A percentile compares a stretch with the other conserved stretches of the same genome.
phyloP scores from a whole-genome alignment of 2,888 invertebrate species.

The Tineola bisselliella region DNA sequence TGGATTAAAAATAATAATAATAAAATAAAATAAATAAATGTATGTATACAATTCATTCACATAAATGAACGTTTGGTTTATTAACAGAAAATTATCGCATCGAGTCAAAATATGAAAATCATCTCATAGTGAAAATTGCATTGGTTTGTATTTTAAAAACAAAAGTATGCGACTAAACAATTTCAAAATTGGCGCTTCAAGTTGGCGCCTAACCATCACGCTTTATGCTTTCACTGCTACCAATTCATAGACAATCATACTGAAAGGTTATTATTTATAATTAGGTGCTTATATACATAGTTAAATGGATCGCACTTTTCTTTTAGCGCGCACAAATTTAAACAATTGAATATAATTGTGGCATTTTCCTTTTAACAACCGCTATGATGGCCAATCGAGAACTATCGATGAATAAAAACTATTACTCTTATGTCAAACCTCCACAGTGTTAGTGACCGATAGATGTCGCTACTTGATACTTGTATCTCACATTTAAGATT shows the following conservation, averaged over 20 bases:
- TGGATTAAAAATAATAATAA: slow-evolving; percentile 35
- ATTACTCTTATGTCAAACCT: no score
- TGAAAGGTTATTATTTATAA: not conserved
- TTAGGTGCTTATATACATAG: not conserved
- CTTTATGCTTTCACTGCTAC: slow-evolving; percentile 28
- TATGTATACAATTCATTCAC: not conserved
- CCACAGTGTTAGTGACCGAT: no score
- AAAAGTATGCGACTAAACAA: slow-evolving; percentile 22
- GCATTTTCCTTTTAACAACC: no score
- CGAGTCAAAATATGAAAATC: slow-evolving; percentile 97
- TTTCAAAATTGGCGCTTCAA: not conserved
- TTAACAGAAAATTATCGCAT: slow-evolving; percentile 96
- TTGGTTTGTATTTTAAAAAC: slow-evolving; percentile 78
- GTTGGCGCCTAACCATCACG: slow-evolving; percentile 33
- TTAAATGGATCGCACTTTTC: not conserved
- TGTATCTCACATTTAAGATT: no score
- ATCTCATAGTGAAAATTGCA: slow-evolving; percentile 97
- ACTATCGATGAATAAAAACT: no score
- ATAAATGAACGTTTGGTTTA: slow-evolving; percentile 22
- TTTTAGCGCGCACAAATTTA: no score
- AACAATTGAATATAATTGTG: no score
- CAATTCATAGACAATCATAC: not conserved
- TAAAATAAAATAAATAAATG: not conserved
- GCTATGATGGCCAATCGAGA: no score
- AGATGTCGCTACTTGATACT: no score